Percentiles rank a stretch among this genome's conserved stretches.
These are phyloP conservation scores for Ligdia adustata DNA, from an alignment of 2,888 invertebrate genomes.

Conservation along the genomic window DNA sequence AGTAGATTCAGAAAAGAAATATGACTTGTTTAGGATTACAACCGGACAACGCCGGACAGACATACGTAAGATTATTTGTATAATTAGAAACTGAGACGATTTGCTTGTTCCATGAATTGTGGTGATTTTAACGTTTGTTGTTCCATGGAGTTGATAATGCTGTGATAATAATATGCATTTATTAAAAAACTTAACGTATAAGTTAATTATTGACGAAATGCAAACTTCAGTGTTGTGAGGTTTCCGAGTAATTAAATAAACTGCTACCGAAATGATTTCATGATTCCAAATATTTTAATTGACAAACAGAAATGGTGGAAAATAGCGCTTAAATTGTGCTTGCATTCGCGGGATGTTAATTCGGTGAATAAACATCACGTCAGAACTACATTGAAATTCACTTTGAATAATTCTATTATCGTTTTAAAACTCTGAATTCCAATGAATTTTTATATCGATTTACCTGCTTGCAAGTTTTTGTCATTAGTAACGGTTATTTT, in stretches of 20 bases:
- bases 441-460: not conserved
- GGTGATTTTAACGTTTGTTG: too few relatives aligned
- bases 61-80: too few relatives aligned
- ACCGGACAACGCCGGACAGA: too few relatives aligned
- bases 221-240: conserved; percentile 58
- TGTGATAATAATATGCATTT: too few relatives aligned
- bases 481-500: too few relatives aligned
- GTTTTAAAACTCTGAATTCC: conserved; percentile 14
- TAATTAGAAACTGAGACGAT: too few relatives aligned
- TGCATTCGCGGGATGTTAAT: conserved; percentile 75
- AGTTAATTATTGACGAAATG: too few relatives aligned
- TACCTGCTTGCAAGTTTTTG: not conserved
- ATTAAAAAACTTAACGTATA: too few relatives aligned
- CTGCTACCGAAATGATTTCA: conserved; percentile 75
- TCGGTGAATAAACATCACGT: conserved; percentile 73
- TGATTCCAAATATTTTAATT: conserved; percentile 82
- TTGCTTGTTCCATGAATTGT: too few relatives aligned
- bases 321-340: conserved; percentile 77
- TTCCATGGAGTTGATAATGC: too few relatives aligned
- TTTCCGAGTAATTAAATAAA: conserved; percentile 69
- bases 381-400: conserved; percentile 61
- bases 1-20: too few relatives aligned
- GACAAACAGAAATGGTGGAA: conserved; percentile 79
- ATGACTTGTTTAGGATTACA: too few relatives aligned
- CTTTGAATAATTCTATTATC: conserved; percentile 36